Conservation (phyloP, 1,140 invertebrate genomes). For the Heterodera carotae region DNA sequence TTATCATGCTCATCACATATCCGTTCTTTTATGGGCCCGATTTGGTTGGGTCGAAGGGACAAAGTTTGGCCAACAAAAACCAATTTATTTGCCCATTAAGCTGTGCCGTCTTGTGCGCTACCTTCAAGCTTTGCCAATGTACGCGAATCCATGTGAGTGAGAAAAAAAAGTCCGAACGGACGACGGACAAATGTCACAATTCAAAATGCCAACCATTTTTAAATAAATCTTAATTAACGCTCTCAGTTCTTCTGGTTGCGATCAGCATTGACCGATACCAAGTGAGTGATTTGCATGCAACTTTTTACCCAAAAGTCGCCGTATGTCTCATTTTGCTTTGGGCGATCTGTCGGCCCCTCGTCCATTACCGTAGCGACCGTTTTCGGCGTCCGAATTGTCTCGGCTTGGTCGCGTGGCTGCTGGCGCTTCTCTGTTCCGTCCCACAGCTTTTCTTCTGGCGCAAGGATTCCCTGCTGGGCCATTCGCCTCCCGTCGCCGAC, state of each 20-base stretch:
- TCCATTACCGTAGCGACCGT: slow-evolving; percentile 58
- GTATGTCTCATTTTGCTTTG: slow-evolving; percentile 38
- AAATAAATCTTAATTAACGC: background rate
- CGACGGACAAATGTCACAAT: slow-evolving; percentile 50
- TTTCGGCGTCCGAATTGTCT: slow-evolving; percentile 59
- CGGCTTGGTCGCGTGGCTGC: slow-evolving; percentile 51
- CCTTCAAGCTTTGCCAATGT: slow-evolving; percentile 64
- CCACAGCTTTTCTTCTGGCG: slow-evolving; percentile 61
- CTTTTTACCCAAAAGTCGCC: slow-evolving; percentile 5
- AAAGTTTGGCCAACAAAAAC: background rate
- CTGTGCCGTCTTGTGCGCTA: slow-evolving; percentile 66
- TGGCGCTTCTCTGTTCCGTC: slow-evolving; percentile 52
- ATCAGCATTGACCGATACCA: slow-evolving; percentile 60
- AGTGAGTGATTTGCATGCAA: slow-evolving; percentile 34
- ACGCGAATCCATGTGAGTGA: slow-evolving; percentile 52
- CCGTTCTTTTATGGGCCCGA: slow-evolving; percentile 59
- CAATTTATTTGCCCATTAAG: background rate
- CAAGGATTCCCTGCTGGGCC: slow-evolving; percentile 25
- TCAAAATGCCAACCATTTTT: no score
- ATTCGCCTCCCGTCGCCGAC: background rate
- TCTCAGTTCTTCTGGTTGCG: slow-evolving; percentile 48
- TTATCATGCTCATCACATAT: slow-evolving; percentile 57
- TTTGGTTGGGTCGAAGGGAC: slow-evolving; percentile 37
- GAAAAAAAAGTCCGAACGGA: no score
- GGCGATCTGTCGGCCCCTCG: slow-evolving; percentile 61